phyloP scores from a whole-genome alignment of 1,140 invertebrate species.

The Bombus cullumanus region DNA sequence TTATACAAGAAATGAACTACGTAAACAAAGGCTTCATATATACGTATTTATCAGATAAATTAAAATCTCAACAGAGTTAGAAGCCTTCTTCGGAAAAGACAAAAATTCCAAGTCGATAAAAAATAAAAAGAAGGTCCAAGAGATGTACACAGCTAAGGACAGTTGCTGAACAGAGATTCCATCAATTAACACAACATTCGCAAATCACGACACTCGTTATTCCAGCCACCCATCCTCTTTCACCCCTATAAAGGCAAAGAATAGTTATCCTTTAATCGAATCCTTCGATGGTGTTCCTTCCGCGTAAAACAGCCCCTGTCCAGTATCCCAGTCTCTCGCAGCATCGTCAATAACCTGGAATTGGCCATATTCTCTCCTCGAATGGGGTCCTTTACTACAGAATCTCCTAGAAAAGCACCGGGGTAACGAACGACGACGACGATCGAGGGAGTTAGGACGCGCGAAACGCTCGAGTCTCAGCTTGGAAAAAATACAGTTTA shows the following conservation, averaged over 20 bases:
- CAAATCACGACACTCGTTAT: not conserved
- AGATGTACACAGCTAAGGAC: too few relatives aligned
- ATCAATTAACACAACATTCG: not conserved
- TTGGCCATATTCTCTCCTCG: constrained; percentile 46
- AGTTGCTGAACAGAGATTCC: not conserved
- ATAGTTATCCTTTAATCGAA: constrained; percentile 4
- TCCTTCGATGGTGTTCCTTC: not conserved
- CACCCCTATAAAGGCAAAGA: not conserved
- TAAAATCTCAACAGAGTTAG: too few relatives aligned
- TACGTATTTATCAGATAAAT: too few relatives aligned
- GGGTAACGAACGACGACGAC: not conserved
- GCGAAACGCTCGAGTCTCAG: not conserved
- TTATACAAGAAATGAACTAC: too few relatives aligned
- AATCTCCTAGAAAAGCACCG: not conserved
- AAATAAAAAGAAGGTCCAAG: too few relatives aligned
- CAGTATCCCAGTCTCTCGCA: not conserved
- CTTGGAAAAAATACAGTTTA: not conserved
- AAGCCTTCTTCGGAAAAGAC: too few relatives aligned
- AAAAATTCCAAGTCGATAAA: too few relatives aligned
- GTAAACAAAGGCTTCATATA: too few relatives aligned
- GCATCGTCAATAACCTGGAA: constrained; percentile 46
- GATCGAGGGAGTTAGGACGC: not conserved
- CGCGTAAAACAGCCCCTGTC: constrained; percentile 5
- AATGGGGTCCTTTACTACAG: constrained; percentile 1
- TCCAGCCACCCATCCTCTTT: not conserved